Evolutionary conservation across 1,140 invertebrate species (phyloP), one percentile per base, ranked within the genome.

Genomic region (Acromyrmex echinatior): DNA sequence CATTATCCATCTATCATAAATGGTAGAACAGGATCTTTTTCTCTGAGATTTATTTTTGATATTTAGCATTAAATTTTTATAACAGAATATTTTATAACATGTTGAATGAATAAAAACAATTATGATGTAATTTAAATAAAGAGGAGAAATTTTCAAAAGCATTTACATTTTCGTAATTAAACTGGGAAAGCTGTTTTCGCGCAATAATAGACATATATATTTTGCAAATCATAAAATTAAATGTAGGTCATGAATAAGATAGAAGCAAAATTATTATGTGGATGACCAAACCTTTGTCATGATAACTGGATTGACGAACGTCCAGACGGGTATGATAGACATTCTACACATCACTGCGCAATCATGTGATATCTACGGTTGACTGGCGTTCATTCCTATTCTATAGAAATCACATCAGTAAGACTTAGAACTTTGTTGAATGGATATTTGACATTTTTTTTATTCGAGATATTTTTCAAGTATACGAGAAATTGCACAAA

Each of bases 341-440:
- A 68, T 63, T 35, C 56, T 74, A 82, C 35, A 68, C 56, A 28
- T 70, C 85, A 28, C 39, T 25, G 65, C 18, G 62, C 63, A 62
- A 79, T 85, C 80, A 70, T 76, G 58, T 45, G 56, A 82, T 90
- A 85, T 87, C 78, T 71, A 56, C 39, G 35, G 65, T 31, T 39
- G 68, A 56, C 28, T 70, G n/a, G 31, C 77, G 35, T 51, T 6
- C 18, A 51, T 56, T 63, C 35, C 74, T 63, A 80, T 70, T 21
- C n/a, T 18, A 70, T 31, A 80, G 49, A 0, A 45, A 66, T 66
- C 35, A 10, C 7, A 35, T 51, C 31, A 39, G 10, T 70, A 80
- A 80, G 78, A 70, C 31, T 35, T 70, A 31, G 49, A 70, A 56
- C 21, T 70, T 80, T 70, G 63, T 70, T 25, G 49, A 80, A 14